Evolutionary conservation across 2,888 invertebrate genomes (phyloP), one percentile per base, ranked within the genome.

Genomic region (Archips xylosteana): DNA sequence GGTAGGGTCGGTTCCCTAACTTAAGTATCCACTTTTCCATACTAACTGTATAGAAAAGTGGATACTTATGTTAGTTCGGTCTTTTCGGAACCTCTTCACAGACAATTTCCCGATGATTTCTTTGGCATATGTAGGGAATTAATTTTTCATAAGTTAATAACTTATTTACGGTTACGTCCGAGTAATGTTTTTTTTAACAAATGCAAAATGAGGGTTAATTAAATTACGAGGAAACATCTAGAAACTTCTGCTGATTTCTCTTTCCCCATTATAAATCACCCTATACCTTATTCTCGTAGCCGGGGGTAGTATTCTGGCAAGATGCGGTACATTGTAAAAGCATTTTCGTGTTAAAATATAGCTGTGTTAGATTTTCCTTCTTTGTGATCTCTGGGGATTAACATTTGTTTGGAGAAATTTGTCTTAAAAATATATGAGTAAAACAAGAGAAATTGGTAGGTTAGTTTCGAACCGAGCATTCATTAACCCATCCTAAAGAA

Each of bases 281-380:
- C 51, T 23, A 9, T 45, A 23, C 32, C 32, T 60, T 60, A 71
- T 45, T 51, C 61, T 61, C 42, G 49, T 39, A 23, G 15, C 42
- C 8, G 8, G n/a, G 15, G 62, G 51, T 66, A 66, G 66, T 71
- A 60, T 61, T 66, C 61, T 54, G 34, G 15, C 54, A 66, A n/a
- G 34, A 10, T n/a, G n/a, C 12, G 54, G 42, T 54, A 42, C 45
- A 51, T 71, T 71, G 66, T 71, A 61, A 71, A 60, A 71, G 71
- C 49, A 65, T 65, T 71, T 71, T n/a, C 72, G 39, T 73, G 68
- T 73, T 36, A 57, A 54, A 32, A 59, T 63, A 68, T 47, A 63
- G 39, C 49, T 32, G 5, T 32, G 57, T 65, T 57, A 57, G 57
- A 57, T 57, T 57, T 57, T 32, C 57, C 54, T 54, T 57, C 32